These are phyloP conservation scores for Todiramphus chloris DNA, from an alignment of 2,113 vertebrate species.

Conservation along the genomic window DNA sequence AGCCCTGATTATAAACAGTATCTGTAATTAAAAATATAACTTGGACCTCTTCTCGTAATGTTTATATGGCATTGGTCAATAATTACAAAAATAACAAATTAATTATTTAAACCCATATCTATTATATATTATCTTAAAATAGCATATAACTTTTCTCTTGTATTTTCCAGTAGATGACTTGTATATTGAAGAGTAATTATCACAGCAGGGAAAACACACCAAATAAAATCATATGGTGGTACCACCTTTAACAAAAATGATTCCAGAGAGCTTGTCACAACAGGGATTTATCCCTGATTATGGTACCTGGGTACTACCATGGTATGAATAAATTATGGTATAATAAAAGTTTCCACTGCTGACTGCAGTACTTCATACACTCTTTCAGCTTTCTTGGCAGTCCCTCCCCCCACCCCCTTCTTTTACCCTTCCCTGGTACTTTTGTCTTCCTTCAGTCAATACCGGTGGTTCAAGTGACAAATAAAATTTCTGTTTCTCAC, in stretches of 20 bases:
- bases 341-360: slow-evolving; percentile 23
- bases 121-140: not conserved
- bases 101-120: not conserved
- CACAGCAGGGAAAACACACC: not conserved
- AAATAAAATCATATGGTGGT: not conserved
- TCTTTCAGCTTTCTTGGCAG: not conserved
- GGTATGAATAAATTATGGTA: slow-evolving; percentile 40
- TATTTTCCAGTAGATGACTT: not conserved
- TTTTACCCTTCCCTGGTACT: not conserved
- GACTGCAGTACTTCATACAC: not conserved
- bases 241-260: not conserved
- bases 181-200: not conserved
- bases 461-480: slow-evolving; percentile 55
- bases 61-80: not conserved
- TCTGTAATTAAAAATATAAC: not conserved
- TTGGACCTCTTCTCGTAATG: not conserved
- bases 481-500: slow-evolving; percentile 55
- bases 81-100: not conserved
- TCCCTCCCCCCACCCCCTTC: not conserved
- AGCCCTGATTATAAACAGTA: not conserved
- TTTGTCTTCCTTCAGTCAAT: slow-evolving; percentile 49
- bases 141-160: not conserved
- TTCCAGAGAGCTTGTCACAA: not conserved
- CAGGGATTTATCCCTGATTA: not conserved
- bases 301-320: not conserved